These are phyloP conservation scores for Amblyraja radiata DNA, from an alignment of 2,797 vertebrate genomes.

Conservation along the genomic window DNA sequence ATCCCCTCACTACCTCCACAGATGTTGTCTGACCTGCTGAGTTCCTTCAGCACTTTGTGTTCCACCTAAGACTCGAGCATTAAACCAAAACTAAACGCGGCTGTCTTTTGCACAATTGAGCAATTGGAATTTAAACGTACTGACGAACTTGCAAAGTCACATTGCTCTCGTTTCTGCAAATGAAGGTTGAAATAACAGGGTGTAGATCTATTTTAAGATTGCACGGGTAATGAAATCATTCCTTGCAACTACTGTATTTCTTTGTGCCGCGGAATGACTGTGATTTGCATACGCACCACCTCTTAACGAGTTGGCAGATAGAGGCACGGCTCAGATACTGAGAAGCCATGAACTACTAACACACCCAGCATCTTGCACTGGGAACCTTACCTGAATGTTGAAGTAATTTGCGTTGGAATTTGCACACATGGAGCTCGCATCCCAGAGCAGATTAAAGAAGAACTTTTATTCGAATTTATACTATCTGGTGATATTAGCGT, in stretches of 20 bases:
- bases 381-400: not conserved
- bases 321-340: not conserved
- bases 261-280: not conserved
- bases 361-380: no score
- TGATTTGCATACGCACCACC: constrained; percentile 33
- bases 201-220: not conserved
- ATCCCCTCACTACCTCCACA: no score
- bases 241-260: not conserved
- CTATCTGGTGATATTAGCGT: not conserved
- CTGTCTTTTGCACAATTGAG: not conserved
- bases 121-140: not conserved
- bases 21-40: no score
- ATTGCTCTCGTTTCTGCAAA: not conserved
- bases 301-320: not conserved
- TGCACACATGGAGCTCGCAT: constrained; percentile 1
- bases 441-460: not conserved
- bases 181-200: not conserved
- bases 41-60: no score
- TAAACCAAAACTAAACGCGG: not conserved
- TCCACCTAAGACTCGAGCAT: no score
- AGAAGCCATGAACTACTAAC: not conserved
- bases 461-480: not conserved
- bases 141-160: not conserved
- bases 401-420: not conserved
- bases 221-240: not conserved